phyloP scores from a whole-genome alignment of 1,140 invertebrate species.

The honey bee (Apis mellifera) region Amel_HAv3.1 CM009936.2:12805001-12805500 shows the following conservation, averaged over 20 bases:
- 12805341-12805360: slow-evolving; percentile 1
- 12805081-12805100: background rate
- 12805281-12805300: slow-evolving; percentile 41
- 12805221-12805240: slow-evolving; percentile 14
- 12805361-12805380: background rate
- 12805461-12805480: background rate
- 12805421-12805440: background rate
- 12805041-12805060: background rate
- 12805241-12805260: slow-evolving; percentile 30
- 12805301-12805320: slow-evolving; percentile 28
- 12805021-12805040: background rate
- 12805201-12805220: slow-evolving; percentile 29
- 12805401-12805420: too few species aligned
- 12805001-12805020: too few species aligned
- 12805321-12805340: background rate
- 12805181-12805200: slow-evolving; percentile 16
- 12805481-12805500: background rate
- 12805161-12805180: slow-evolving; percentile 37
- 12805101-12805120: slow-evolving; percentile 32
- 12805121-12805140: slow-evolving; percentile 34
- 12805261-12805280: slow-evolving; percentile 48
- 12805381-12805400: too few species aligned
- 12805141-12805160: slow-evolving; percentile 24
- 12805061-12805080: background rate
- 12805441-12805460: background rate